A percentile compares a stretch with the other conserved stretches of the same genome.
phyloP scores from a whole-genome alignment of 2,797 vertebrate genomes.

The Carcharodon carcharias region DNA sequence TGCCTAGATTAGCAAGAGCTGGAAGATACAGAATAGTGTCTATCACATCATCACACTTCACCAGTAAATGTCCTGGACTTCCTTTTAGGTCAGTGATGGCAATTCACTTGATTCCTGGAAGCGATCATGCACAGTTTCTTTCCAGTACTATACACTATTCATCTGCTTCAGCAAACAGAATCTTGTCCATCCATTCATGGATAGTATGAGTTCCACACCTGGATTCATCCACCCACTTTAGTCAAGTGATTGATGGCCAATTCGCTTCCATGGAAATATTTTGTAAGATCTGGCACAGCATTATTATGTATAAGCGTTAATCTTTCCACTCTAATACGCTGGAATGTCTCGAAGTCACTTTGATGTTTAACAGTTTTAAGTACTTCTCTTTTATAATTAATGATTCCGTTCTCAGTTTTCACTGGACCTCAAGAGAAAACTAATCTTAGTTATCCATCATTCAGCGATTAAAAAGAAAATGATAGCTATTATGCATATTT shows the following conservation, averaged over 20 bases:
- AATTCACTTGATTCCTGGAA: neutral
- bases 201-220: neutral
- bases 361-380: conserved; percentile 20
- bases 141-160: neutral
- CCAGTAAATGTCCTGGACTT: neutral
- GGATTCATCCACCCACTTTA: conserved; percentile 18
- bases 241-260: conserved; percentile 6
- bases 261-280: neutral
- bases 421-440: neutral
- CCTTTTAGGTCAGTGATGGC: neutral
- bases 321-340: neutral
- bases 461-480: neutral
- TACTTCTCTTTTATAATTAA: conserved; percentile 25
- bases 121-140: conserved; percentile 1
- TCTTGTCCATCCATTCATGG: neutral
- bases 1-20: neutral
- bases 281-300: neutral
- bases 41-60: neutral
- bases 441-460: conserved; percentile 8
- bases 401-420: neutral
- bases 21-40: neutral
- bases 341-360: conserved; percentile 17
- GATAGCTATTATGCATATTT: too few species aligned
- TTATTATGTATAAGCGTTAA: neutral
- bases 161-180: neutral